Base-by-base conservation (phyloP, 2,888 invertebrate genomes). In the Drosophila subsilvestris region DNA sequence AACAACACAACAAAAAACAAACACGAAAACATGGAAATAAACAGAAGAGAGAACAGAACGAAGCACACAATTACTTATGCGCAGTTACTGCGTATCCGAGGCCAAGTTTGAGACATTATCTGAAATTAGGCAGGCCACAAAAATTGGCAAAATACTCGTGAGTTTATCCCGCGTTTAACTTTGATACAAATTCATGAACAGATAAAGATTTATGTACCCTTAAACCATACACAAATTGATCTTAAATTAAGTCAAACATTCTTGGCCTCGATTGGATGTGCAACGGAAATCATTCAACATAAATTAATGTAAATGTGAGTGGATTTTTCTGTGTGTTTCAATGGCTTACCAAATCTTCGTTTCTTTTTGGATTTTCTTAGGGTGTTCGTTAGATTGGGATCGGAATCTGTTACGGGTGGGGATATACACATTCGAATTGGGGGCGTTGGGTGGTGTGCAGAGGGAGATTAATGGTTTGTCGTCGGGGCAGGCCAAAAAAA, bases 311-410 rank as follows among this genome's bases (percentile, higher is more conserved):
- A n/a, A n/a, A n/a, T n/a, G n/a, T n/a, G n/a, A n/a, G n/a, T 14
- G 22, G 22, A 4, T 0, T 22, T 22, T 2, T 22, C 3, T 22
- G 22, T 22, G 22, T 3, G 22, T 2, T 27, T 27, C 3, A n/a
- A n/a, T 77, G 83, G 82, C 92, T 92, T 92, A 92, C 92, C 92
- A 89, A 92, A 92, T 90, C 91, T 90, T 86, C 91, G 89, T 90
- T 90, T 92, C 90, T 92, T 92, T 89, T 91, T 91, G 69, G 89
- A 86, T 90, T 91, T 92, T 90, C 90, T 92, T 79, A 92, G 89
- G 87, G 92, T 90, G 86, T 91, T 92, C 90, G 91, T 92, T 90
- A 91, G 82, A 88, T 89, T 90, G 85, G 90, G 87, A 85, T 91
- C 91, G 82, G 89, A 88, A 85, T 91, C 90, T 89, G 86, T 79